Base-by-base conservation (phyloP, 2,888 invertebrate genomes). In the Leucophenga montana region DNA sequence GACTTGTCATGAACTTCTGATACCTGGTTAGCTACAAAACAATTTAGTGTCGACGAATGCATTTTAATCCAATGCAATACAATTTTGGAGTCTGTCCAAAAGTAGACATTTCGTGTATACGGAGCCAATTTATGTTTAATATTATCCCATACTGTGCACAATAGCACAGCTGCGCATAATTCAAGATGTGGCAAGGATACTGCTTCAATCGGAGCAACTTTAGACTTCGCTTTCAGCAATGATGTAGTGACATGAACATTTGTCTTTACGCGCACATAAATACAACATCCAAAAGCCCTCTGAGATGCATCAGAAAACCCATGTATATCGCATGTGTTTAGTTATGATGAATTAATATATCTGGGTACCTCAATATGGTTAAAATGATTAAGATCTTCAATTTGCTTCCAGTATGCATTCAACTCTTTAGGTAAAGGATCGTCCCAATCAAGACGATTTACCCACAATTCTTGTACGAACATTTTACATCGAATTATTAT, bases 401-500 rank as follows among this genome's bases (percentile, higher is more conserved):
- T 8, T 0, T 27, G 11, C 50, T 57, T 57, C 31, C 31, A 27
- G 13, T 16, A 13, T n/a, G 14, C 9, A 27, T 6, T 57, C 27
- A 57, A 22, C 14, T 27, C 18, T 53, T 53, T 18, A 18, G 53
- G 16, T n/a, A 53, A 53, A 18, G 53, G 53, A 16, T 53, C 53
- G n/a, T 53, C 18, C 16, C 53, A 53, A 53, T 33, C 18, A 50
- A 50, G n/a, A 50, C 54, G n/a, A 54, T 54, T 4, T 18, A 67
- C 66, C 68, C 68, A 71, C 18, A 68, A 16, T 22, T 69, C 68
- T n/a, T n/a, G n/a, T n/a, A n/a, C n/a, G n/a, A n/a, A n/a, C n/a
- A n/a, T n/a, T n/a, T n/a, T n/a, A n/a, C n/a, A n/a, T n/a, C n/a
- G n/a, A n/a, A n/a, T n/a, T n/a, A n/a, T n/a, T n/a, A n/a, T n/a